Conservation (phyloP, 30 jellyfish, hydroid and myxozoan genomes). For the Aurelia sp. region DNA sequence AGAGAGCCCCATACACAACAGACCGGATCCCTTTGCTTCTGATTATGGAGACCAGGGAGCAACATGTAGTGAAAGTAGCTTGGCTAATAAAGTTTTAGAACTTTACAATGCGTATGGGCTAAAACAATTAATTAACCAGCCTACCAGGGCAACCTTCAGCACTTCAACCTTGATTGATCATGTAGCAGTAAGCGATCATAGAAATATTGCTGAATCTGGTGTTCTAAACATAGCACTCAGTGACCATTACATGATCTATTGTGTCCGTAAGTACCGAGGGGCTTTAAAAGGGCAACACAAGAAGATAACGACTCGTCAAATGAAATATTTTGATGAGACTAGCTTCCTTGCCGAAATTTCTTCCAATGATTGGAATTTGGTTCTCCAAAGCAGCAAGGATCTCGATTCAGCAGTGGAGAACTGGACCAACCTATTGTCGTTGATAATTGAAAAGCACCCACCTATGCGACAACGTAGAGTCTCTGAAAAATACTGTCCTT, state of each 20-base stretch:
- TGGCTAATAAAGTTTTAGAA: neutral
- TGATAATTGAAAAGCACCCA: constrained; percentile 45
- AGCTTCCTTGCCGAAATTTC: constrained; percentile 2
- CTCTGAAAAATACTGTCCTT: constrained; percentile 18
- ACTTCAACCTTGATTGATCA: constrained; percentile 58
- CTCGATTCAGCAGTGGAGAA: constrained; percentile 22
- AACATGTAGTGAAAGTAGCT: neutral
- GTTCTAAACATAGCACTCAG: constrained; percentile 46
- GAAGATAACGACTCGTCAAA: neutral
- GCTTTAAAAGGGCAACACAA: constrained; percentile 16
- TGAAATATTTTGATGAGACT: neutral
- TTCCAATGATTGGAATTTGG: neutral
- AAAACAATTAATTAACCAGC: constrained; percentile 37
- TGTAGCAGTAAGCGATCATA: constrained; percentile 39
- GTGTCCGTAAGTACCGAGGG: constrained; percentile 64
- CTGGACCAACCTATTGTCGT: constrained; percentile 41
- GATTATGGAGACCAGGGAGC: too few species aligned
- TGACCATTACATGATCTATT: constrained; percentile 51
- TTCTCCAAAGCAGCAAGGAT: neutral
- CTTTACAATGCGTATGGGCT: neutral
- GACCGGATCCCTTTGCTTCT: neutral
- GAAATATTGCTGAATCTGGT: constrained; percentile 56
- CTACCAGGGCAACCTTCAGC: constrained; percentile 39
- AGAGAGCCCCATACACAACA: neutral
- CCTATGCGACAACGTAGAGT: constrained; percentile 45